Evolutionary conservation across 2,888 invertebrate genomes (phyloP).

Genomic region (Ophraella communa): DNA sequence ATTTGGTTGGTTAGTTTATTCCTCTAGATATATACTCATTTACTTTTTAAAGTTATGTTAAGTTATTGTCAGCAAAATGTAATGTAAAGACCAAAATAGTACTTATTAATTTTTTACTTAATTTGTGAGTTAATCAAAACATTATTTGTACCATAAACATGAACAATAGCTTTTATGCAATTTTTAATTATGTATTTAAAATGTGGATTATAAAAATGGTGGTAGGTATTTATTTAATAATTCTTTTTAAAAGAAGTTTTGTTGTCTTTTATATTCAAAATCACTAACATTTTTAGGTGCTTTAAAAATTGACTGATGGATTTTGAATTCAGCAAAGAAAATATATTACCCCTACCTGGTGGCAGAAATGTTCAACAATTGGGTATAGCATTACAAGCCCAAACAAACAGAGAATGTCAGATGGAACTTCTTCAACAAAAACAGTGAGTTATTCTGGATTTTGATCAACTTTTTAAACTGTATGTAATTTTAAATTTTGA

Average conservation of each 20-base stretch:
- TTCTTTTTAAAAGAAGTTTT: not conserved
- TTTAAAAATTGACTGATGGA: conserved; percentile 62
- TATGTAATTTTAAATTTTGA: not conserved
- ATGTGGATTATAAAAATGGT: no score
- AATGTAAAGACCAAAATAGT: no score
- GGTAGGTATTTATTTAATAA: not conserved
- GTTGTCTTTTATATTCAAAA: not conserved
- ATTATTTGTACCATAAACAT: no score
- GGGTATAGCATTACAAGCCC: conserved; percentile 80
- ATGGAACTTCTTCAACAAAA: conserved; percentile 72
- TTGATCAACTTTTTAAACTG: no score
- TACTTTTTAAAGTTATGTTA: no score
- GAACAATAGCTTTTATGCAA: no score
- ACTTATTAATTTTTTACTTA: no score
- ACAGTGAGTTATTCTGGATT: conserved; percentile 74
- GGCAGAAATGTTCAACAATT: conserved; percentile 83
- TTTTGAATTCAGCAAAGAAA: conserved; percentile 86
- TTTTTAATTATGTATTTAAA: no score
- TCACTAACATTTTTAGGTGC: not conserved
- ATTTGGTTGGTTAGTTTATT: no score
- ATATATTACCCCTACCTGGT: conserved; percentile 90
- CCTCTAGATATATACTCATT: no score
- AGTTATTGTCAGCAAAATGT: no score
- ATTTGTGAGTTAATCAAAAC: no score
- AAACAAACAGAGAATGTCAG: conserved; percentile 73